Evolutionary conservation across 2,888 invertebrate species (phyloP), one percentile per base, ranked within the genome.

Genomic region (Amaurobius ferox): DNA sequence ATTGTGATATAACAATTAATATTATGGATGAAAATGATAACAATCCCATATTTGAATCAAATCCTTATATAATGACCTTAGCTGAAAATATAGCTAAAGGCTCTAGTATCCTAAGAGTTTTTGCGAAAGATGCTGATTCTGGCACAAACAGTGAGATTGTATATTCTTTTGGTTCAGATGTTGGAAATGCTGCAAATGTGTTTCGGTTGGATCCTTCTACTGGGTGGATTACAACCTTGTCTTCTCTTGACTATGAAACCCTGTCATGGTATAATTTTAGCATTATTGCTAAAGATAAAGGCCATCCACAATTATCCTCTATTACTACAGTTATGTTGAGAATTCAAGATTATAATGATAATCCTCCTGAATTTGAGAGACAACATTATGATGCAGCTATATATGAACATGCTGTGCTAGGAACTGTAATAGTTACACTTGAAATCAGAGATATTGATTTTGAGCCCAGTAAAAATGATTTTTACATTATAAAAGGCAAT

Each of bases 11-110:
- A 86, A 93, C 94, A 7, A 92, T 98, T 79, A 95, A 95, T 92
- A 95, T 98, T 83, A 93, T 95, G 88, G 98, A 98, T 91, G 95
- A 95, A 89, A 98, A 98, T 92, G 97, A 98, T 91, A 96, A 97
- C 91, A 94, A 94, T 71, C 98, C 98, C 0, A 93, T 93, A 88
- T 97, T 98, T 91, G 96, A 97, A 91, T 89, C 89, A 11, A 77
- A 86, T 28, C 96, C 95, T 90, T 98, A 97, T 92, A 93, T 94
- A 79, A 92, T 96, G 30, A 93, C 93, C 88, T 92, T 97, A n/a
- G 96, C 96, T 0, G 98, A 98, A 92, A 96, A 97, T 92, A 93
- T 95, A 55, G 94, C 95, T 87, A 95, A 95, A 90, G 95, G 95
- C 64, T 93, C 95, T 30, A 93, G 94, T 35, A 93, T 97, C 86